Evolutionary conservation across 1,140 invertebrate genomes (phyloP), one percentile per base, ranked within the genome.

Genomic region (Panagrolaimus sp.): DNA sequence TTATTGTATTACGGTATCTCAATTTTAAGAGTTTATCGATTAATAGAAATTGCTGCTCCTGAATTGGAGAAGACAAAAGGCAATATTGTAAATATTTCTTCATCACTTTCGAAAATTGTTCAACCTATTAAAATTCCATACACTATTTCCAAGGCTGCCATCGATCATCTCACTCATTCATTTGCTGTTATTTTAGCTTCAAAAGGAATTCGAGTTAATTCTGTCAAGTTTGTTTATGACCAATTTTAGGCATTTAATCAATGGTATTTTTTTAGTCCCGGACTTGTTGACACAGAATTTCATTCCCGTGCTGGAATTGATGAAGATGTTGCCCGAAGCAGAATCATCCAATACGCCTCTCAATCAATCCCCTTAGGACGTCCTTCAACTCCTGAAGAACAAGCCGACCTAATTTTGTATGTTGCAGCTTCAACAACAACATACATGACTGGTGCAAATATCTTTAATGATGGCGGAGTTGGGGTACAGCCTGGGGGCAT

Each of bases 81-180:
- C 43, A 63, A 45, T 69, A 65, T 71, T 47, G 90, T 96, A 0
- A 96, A 94, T 83, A 89, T 95, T 0, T 94, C 91, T 2, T 94
- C 92, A 83, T 90, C 95, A 0, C 89, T 88, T 79, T 91, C 91
- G n/a, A 85, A 4, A 84, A 91, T 78, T 87, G 91, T 1, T 85
- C 86, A 83, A 83, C 84, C 74, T 14, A 52, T 65, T 32, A 14
- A 15, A 14, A 55, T 48, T 44, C 43, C n/a, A 0, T 96, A 96
- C 80, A 90, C 89, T 74, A 88, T 93, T 79, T 92, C 91, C 12
- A 95, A 96, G 85, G 87, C 91, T 44, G 90, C 91, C 0, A 83
- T 95, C 0, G 92, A 96, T 84, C 93, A 95, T 79, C 88, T 95
- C 52, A 95, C 92, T 0, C 87, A 89, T 73, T 91, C 90, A 79